Evolutionary conservation across 2,113 vertebrate species (phyloP).

Genomic region (Apteryx owenii): DNA sequence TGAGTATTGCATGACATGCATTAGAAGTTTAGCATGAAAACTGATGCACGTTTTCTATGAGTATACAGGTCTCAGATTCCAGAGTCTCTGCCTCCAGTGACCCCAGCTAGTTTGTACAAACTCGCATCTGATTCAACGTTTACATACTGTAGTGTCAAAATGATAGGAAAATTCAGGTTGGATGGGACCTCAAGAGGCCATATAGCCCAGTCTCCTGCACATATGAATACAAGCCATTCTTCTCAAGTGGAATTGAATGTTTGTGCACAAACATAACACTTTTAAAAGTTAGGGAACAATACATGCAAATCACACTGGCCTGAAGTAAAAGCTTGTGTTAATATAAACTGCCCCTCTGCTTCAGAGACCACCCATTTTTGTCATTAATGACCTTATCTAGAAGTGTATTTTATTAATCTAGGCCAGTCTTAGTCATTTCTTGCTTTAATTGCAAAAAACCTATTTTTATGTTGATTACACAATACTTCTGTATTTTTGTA

Average conservation of each 20-base stretch:
- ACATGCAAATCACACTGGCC: not conserved
- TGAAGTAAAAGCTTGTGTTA: not conserved
- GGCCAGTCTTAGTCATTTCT: not conserved
- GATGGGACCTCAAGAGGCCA: not conserved
- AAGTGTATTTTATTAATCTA: not conserved
- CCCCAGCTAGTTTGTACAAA: not conserved
- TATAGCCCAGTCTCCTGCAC: not conserved
- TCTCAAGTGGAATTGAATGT: not conserved
- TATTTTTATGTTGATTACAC: not conserved
- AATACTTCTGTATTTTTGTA: not conserved
- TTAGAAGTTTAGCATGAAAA: not conserved
- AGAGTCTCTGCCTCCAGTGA: not conserved
- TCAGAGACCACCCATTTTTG: not conserved
- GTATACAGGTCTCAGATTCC: not conserved
- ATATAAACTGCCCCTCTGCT: not conserved
- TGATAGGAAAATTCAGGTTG: not conserved
- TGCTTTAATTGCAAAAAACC: not conserved
- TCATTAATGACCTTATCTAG: not conserved
- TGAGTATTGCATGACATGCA: not conserved
- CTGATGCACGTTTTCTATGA: not conserved
- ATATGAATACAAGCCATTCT: fast-evolving
- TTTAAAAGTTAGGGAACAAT: not conserved
- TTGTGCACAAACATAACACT: not conserved
- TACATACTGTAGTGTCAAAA: not conserved
- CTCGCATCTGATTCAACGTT: not conserved